Percentiles rank a stretch among this genome's conserved stretches.
Conservation (phyloP, 2,113 vertebrate genomes). For the Oplegnathus fasciatus region DNA sequence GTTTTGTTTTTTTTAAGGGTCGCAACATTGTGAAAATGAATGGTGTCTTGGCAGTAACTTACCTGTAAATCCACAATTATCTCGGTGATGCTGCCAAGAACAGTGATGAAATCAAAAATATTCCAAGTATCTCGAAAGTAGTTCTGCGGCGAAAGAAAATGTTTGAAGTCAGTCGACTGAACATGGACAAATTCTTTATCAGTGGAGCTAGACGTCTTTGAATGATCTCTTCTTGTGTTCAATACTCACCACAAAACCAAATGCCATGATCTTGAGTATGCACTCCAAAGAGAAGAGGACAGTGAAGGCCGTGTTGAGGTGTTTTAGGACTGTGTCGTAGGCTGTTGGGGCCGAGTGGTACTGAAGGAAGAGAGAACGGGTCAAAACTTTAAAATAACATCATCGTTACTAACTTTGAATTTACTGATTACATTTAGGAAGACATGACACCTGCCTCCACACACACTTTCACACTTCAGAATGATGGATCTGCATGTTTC, state of each 20-base stretch:
- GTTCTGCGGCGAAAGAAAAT: slow-evolving; percentile 86
- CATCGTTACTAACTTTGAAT: neutral
- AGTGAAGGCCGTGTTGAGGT: slow-evolving; percentile 97
- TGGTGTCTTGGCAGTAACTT: slow-evolving; percentile 37
- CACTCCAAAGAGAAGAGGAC: slow-evolving; percentile 98
- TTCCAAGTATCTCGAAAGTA: slow-evolving; percentile 99
- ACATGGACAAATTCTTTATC: neutral
- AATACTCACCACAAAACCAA: slow-evolving; percentile 92
- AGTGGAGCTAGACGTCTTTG: neutral
- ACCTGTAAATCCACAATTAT: slow-evolving; percentile 93
- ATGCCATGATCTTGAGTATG: slow-evolving; percentile 96
- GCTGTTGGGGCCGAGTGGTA: slow-evolving; percentile 95
- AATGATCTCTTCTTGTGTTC: neutral
- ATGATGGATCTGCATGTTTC: neutral
- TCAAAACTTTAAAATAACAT: neutral
- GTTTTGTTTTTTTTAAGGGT: slow-evolving; percentile 23
- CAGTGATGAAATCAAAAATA: slow-evolving; percentile 99
- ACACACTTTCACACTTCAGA: neutral
- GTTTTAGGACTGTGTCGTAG: slow-evolving; percentile 94
- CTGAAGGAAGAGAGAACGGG: slow-evolving; percentile 77
- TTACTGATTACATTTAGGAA: neutral
- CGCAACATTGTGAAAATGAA: slow-evolving; percentile 44
- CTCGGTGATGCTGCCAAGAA: slow-evolving; percentile 96
- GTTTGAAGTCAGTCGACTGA: neutral
- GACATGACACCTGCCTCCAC: neutral